A percentile compares a stretch with the other conserved stretches of the same genome.
Evolutionary conservation across 2,888 invertebrate genomes (phyloP).

Genomic region (Dendrolimus pini): DNA sequence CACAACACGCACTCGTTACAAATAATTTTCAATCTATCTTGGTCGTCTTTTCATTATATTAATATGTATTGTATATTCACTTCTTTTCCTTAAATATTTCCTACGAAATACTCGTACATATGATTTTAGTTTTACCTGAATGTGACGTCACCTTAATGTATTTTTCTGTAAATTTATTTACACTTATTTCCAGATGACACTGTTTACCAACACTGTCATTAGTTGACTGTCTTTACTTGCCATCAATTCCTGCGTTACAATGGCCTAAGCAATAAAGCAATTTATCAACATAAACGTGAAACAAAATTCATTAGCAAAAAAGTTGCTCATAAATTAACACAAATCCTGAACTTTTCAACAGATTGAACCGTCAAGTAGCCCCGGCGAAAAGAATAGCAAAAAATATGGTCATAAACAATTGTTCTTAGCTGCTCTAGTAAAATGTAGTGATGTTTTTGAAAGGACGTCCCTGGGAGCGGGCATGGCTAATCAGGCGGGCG

Average conservation of each 20-base stretch:
- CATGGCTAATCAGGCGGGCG: slow-evolving; percentile 57
- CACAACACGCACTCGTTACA: no score
- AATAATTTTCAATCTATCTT: no score
- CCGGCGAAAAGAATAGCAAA: slow-evolving; percentile 5
- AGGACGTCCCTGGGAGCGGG: slow-evolving; percentile 34
- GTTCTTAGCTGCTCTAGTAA: slow-evolving; percentile 18
- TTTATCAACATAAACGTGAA: slow-evolving; percentile 13
- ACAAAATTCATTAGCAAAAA: slow-evolving; percentile 15
- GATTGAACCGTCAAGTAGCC: slow-evolving; percentile 20
- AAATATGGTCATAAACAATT: slow-evolving; percentile 18
- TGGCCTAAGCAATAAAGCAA: slow-evolving; percentile 16
- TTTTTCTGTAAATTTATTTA: no score
- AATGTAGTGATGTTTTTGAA: slow-evolving; percentile 19
- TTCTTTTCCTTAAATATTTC: no score
- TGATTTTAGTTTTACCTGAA: no score
- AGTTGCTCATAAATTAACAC: slow-evolving; percentile 12
- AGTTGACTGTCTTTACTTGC: no score
- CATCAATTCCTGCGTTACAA: not conserved
- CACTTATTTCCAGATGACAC: no score
- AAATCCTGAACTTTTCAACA: slow-evolving; percentile 14
- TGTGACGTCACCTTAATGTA: no score
- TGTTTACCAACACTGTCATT: no score
- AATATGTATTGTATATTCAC: no score
- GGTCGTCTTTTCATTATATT: no score
- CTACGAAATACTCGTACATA: no score